Conservation (phyloP, 2,797 vertebrate species). For the Aldrovandia affinis region DNA sequence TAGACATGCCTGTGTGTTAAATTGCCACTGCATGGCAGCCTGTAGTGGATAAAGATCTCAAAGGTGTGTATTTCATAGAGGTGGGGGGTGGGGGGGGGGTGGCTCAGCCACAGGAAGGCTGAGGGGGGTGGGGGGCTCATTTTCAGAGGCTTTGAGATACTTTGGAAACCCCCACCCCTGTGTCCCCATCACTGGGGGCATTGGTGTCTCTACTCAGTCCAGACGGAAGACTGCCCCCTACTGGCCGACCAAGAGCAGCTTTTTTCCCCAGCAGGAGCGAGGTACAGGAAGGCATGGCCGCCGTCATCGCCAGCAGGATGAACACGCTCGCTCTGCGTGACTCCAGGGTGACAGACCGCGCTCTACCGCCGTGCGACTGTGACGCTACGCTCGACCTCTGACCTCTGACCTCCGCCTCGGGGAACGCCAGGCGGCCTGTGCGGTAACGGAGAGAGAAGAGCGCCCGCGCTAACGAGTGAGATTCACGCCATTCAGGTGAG, state of each 20-base stretch:
- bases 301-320: neutral
- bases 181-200: neutral
- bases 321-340: neutral
- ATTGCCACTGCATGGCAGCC: neutral
- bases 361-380: neutral
- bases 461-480: slow-evolving; percentile 15
- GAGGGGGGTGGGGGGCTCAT: too few species aligned
- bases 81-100: too few species aligned
- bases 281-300: neutral
- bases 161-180: too few species aligned
- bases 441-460: slow-evolving; percentile 23
- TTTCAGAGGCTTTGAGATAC: neutral
- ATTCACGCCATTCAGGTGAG: slow-evolving; percentile 25
- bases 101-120: neutral
- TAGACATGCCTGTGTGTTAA: neutral
- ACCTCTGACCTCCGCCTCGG: slow-evolving; percentile 5
- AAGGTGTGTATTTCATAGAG: neutral
- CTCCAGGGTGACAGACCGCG: neutral
- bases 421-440: slow-evolving; percentile 11
- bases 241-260: neutral
- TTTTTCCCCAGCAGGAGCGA: neutral
- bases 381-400: neutral
- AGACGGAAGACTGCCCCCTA: neutral
- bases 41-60: neutral
- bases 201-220: neutral